Base-by-base conservation (phyloP, 2,113 vertebrate genomes). In the Hippocampus guttulatus region DNA sequence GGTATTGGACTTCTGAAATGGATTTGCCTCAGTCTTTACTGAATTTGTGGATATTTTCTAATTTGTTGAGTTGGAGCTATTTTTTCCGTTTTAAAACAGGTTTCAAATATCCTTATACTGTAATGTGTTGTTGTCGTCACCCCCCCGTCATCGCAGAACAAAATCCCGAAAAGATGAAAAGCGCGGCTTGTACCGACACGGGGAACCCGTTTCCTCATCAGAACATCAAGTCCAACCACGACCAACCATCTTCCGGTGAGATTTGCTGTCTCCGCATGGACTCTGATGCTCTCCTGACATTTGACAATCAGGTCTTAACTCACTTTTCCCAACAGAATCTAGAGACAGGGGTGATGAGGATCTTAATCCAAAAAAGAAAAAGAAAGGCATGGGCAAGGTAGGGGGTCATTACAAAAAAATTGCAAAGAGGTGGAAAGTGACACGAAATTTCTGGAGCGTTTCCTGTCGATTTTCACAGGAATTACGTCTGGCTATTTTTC, bases 331-430 rank as follows among this genome's bases (percentile, higher is more conserved):
- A 11, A 12, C 55, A 87, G 89, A 78, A 45, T 75, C 58, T 71
- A 86, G 54, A 76, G 69, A 72, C 18, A 57, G 85, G 80, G 73
- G 70, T 4, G 23, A 87, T 10, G 20, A 64, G 45, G 68, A 71
- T n/a, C 41, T 83, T 16, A 63, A 80, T 68, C 38, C 85, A 41
- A 94, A 84, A 81, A 93, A 88, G 41, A 90, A 80, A 76, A 94
- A 92, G 84, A 94, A 91, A 82, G 67, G 52, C 18, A 84, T 73
- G n/a, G 92, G 80, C 84, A 94, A 85, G 90, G 97, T 98, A 84
- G 33, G 33, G 33, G 33, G 33, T 38, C 33, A 38, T 38, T 38
- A 38, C 6, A 38, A 6, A 38, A 38, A 38, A 38, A 38, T 38
- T 38, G 33, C 7, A 52, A 30, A 3, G 51, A 20, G 5, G 20